phyloP scores from a whole-genome alignment of 2,113 vertebrate species.

The Aegotheles bennettii region DNA sequence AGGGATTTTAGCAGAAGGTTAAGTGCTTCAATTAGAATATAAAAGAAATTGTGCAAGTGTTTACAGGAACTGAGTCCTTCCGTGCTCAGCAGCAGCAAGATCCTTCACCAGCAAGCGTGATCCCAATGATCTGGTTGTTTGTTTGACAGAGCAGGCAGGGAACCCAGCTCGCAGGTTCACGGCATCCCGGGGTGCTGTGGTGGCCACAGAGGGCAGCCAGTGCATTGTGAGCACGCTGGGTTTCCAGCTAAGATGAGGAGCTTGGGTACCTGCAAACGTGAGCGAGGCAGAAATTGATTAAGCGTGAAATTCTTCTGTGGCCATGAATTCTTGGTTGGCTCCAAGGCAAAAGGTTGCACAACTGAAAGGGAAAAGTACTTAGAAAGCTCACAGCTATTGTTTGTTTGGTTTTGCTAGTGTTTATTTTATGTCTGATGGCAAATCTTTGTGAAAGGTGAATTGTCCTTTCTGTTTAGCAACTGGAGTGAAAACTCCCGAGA shows the following conservation, averaged over 20 bases:
- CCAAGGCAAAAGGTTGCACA: not conserved
- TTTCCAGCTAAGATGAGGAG: not conserved
- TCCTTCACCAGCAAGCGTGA: not conserved
- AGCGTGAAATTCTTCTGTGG: constrained; percentile 5
- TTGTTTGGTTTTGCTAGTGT: constrained; percentile 1
- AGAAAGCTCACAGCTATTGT: not conserved
- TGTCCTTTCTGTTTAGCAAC: not conserved
- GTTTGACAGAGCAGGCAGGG: not conserved
- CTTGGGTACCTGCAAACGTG: not conserved
- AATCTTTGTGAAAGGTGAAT: not conserved
- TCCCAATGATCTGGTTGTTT: not conserved
- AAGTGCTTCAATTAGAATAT: not conserved
- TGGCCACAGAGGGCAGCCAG: not conserved
- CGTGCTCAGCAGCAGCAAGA: not conserved
- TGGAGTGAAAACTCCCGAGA: not conserved
- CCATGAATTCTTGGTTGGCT: not conserved
- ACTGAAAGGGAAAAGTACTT: not conserved
- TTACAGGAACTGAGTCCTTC: not conserved
- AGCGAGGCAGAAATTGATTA: not conserved
- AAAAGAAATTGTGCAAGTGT: not conserved
- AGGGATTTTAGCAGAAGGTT: not conserved
- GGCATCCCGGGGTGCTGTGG: not conserved
- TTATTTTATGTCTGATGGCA: constrained; percentile 26
- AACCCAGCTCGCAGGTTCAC: accelerated
- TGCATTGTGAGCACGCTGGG: accelerated